Base-by-base conservation (phyloP, 1,140 invertebrate genomes). In the Aphidius gifuensis region DNA sequence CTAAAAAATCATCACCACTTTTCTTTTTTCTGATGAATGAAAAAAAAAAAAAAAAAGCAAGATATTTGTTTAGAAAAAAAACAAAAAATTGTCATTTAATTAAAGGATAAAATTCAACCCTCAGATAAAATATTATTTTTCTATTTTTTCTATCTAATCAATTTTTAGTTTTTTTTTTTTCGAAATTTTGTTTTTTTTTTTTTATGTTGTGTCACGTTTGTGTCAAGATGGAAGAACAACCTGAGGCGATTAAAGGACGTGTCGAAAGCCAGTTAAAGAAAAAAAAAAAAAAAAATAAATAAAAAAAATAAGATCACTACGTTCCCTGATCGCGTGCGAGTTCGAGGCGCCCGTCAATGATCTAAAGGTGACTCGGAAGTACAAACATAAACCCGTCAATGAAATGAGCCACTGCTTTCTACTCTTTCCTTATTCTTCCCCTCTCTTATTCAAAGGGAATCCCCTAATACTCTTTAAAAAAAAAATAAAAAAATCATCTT, bases 381-480 rank as follows among this genome's bases (percentile, higher is more conserved):
- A 43, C 39, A 58, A 58, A 58, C 45, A 58, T 44, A 32, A 43
- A 39, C 45, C 11, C 57, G 38, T 58, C 57, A 47, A 47, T 58
- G 57, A 58, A 58, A 48, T 16, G 39, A 55, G 39, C 53, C 53
- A 23, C 23, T 23, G 23, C 23, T 23, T 23, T 23, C 23, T 23
- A 23, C 23, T 23, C 23, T 23, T 23, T 23, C 23, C 23, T 23
- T 23, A 23, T 23, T 23, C 23, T 23, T 23, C 3, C 23, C 23
- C 23, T 23, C 23, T 23, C 23, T 23, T 23, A 23, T 23, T 23
- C 23, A 23, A 23, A 23, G 23, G 23, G 23, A 23, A 23, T 23
- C 23, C 23, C 23, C 23, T 23, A 23, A 23, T 23, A 16, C 6
- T 42, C 11, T 0, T 56, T 6, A 21, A 51, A 6, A 21, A 40